phyloP scores from a whole-genome alignment of 2,888 invertebrate species.

The Myopa tessellatipennis region DNA sequence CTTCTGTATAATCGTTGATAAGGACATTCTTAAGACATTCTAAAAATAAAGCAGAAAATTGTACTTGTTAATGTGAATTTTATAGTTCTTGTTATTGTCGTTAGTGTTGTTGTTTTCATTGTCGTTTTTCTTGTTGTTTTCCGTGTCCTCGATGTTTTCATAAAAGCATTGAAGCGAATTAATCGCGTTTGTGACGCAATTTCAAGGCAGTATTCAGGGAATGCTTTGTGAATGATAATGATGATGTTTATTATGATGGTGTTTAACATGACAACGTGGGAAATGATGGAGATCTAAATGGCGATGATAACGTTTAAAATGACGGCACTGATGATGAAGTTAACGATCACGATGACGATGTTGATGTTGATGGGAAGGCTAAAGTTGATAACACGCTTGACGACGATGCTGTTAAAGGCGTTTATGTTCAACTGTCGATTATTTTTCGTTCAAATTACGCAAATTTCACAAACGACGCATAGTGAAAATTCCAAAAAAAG shows the following conservation, averaged over 20 bases:
- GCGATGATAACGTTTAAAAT: neutral
- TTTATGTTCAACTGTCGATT: neutral
- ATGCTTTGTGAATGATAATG: neutral
- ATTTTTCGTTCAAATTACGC: no score
- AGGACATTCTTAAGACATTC: no score
- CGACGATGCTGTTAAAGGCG: neutral
- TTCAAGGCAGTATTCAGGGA: neutral
- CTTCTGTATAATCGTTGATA: no score
- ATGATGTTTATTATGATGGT: no score
- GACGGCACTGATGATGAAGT: neutral
- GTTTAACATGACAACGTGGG: neutral
- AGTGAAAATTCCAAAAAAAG: no score
- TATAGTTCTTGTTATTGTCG: neutral
- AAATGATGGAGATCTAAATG: neutral
- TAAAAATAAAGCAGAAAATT: no score
- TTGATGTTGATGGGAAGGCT: no score
- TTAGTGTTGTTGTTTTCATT: constrained; percentile 9
- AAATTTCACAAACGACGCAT: no score
- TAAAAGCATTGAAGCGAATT: neutral
- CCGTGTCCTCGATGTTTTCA: neutral
- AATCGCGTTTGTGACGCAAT: neutral
- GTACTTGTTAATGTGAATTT: neutral
- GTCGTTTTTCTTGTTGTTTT: neutral
- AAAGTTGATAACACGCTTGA: no score
- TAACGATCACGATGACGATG: no score